phyloP scores from a whole-genome alignment of 2,888 invertebrate species.

The Drosophila testacea region DNA sequence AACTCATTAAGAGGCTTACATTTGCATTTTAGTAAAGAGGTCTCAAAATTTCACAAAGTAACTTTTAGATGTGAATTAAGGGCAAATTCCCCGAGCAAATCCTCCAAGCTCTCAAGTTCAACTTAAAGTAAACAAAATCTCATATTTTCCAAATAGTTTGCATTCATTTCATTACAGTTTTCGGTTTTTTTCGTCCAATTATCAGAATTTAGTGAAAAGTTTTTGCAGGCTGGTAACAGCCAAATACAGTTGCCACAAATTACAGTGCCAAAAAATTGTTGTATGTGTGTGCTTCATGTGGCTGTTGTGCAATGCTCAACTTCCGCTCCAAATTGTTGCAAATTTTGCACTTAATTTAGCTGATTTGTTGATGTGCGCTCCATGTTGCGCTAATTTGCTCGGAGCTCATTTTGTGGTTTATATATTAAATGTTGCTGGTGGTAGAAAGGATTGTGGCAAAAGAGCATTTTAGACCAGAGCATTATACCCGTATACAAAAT shows the following conservation, averaged over 20 bases:
- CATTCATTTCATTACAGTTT: conserved; percentile 14
- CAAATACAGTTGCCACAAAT: conserved; percentile 58
- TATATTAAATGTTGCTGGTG: conserved; percentile 3
- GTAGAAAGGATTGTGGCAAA: neutral
- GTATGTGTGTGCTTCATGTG: conserved; percentile 25
- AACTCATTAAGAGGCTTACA: conserved; percentile 21
- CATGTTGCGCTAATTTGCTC: conserved; percentile 50
- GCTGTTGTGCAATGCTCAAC: conserved; percentile 31
- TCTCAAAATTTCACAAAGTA: conserved; percentile 2
- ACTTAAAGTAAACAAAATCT: conserved; percentile 9
- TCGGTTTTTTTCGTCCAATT: conserved; percentile 43
- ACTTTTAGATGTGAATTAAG: neutral
- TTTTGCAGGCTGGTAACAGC: conserved; percentile 44
- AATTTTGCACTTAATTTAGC: conserved; percentile 53
- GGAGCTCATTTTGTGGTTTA: conserved; percentile 33
- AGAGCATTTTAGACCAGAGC: neutral
- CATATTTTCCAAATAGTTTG: conserved; percentile 15
- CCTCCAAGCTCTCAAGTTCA: conserved; percentile 29
- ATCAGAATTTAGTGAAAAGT: conserved; percentile 67
- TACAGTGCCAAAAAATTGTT: conserved; percentile 36
- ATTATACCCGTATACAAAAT: neutral
- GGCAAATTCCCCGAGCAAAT: neutral
- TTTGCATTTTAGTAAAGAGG: conserved; percentile 24
- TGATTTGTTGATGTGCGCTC: conserved; percentile 44
- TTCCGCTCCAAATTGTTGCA: conserved; percentile 39